Evolutionary conservation across 2,888 invertebrate genomes (phyloP).

Genomic region (Drosophila neotestacea): DNA sequence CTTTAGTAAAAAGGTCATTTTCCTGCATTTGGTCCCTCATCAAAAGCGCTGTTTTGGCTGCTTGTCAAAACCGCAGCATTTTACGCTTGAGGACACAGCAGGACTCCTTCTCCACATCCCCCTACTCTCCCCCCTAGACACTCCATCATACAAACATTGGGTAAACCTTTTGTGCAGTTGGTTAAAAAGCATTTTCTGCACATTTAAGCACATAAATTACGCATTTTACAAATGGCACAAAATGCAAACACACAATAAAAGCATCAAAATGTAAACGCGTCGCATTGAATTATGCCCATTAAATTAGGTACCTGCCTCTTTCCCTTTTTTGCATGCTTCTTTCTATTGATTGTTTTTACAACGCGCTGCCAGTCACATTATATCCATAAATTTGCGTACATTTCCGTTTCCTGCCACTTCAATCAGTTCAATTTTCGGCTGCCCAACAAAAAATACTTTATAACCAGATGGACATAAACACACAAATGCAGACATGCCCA

Average conservation of each 20-base stretch:
- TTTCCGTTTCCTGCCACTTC: slow-evolving; percentile 75
- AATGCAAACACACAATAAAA: slow-evolving; percentile 58
- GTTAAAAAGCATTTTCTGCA: slow-evolving; percentile 74
- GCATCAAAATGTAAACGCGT: slow-evolving; percentile 54
- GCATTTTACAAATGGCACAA: slow-evolving; percentile 43
- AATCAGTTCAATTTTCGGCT: slow-evolving; percentile 47
- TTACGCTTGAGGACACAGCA: slow-evolving; percentile 52
- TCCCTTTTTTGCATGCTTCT: slow-evolving; percentile 13
- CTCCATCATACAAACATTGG: background rate
- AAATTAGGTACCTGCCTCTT: slow-evolving; percentile 44
- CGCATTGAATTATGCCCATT: slow-evolving; percentile 63
- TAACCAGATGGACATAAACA: slow-evolving; percentile 18
- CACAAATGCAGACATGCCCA: background rate
- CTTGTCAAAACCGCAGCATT: slow-evolving; percentile 67
- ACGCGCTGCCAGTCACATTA: slow-evolving; percentile 56
- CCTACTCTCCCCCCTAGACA: too few relatives aligned
- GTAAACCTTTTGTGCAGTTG: slow-evolving; percentile 64
- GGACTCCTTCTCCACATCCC: slow-evolving; percentile 8
- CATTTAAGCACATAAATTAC: slow-evolving; percentile 71
- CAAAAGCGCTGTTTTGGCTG: slow-evolving; percentile 52
- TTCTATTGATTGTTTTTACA: slow-evolving; percentile 51
- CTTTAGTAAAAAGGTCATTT: slow-evolving; percentile 52
- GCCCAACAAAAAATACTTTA: slow-evolving; percentile 18
- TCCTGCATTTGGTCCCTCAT: slow-evolving; percentile 64
- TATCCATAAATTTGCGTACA: slow-evolving; percentile 79